These are phyloP conservation scores for Phasianus colchicus DNA, from an alignment of 2,113 vertebrate species.

Conservation along the genomic window DNA sequence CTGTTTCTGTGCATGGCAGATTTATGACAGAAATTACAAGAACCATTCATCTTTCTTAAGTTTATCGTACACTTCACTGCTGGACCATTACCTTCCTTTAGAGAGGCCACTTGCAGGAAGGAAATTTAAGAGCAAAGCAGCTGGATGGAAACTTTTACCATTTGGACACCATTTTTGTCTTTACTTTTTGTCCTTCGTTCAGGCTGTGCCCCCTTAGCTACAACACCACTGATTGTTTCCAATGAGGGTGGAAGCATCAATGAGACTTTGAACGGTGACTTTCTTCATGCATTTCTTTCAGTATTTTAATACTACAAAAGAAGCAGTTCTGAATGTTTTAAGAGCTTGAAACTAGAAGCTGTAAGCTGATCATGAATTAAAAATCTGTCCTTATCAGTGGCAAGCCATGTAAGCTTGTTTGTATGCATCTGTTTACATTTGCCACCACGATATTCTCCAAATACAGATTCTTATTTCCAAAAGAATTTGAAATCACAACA, in stretches of 20 bases:
- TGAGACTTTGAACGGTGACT: neutral
- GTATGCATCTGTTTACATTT: slow-evolving; percentile 62
- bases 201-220: neutral
- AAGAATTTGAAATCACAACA: slow-evolving; percentile 46
- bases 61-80: slow-evolving; percentile 9
- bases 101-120: slow-evolving; percentile 7
- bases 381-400: neutral
- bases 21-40: slow-evolving; percentile 52
- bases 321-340: slow-evolving; percentile 69
- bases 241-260: neutral
- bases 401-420: slow-evolving; percentile 37
- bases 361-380: slow-evolving; percentile 70
- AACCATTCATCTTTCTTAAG: slow-evolving; percentile 54
- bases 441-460: slow-evolving; percentile 29
- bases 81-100: neutral
- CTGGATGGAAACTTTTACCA: slow-evolving; percentile 35
- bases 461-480: slow-evolving; percentile 40
- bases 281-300: slow-evolving; percentile 43
- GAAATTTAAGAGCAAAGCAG: slow-evolving; percentile 8
- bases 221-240: neutral
- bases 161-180: neutral
- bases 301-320: slow-evolving; percentile 72
- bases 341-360: slow-evolving; percentile 74
- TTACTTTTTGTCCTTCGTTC: neutral
- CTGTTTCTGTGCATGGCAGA: neutral